Percentiles rank a stretch among this genome's conserved stretches.
Evolutionary conservation across 2,888 invertebrate species (phyloP).

Genomic region (Lepidonotus clava): DNA sequence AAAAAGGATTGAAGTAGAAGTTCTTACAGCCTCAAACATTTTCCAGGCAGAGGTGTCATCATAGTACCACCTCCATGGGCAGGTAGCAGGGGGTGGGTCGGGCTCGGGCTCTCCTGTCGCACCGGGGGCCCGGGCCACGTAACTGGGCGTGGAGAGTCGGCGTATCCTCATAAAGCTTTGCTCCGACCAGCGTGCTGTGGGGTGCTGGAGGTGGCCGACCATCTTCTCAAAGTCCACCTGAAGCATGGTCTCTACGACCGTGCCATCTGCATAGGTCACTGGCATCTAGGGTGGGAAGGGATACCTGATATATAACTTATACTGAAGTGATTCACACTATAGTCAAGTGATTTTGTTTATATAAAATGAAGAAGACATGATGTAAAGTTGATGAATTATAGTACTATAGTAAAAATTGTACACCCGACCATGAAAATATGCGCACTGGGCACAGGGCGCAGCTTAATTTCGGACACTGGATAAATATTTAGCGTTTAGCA

Average conservation of each 20-base stretch:
- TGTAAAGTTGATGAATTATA: too few relatives aligned
- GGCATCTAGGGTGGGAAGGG: conserved; percentile 31
- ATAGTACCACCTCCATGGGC: conserved; percentile 52
- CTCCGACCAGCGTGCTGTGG: background rate
- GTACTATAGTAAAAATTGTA: too few relatives aligned
- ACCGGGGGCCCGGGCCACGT: background rate
- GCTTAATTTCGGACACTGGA: too few relatives aligned
- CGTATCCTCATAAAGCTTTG: background rate
- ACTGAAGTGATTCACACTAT: too few relatives aligned
- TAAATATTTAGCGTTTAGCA: too few relatives aligned
- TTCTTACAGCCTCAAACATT: conserved; percentile 29
- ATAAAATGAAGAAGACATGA: too few relatives aligned
- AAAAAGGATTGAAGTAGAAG: too few relatives aligned
- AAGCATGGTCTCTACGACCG: background rate
- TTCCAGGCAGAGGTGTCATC: background rate
- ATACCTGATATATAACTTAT: too few relatives aligned
- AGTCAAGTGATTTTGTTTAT: too few relatives aligned
- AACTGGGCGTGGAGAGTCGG: conserved; percentile 45
- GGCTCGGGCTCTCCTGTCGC: background rate
- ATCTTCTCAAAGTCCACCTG: conserved; percentile 12
- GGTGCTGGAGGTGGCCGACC: conserved; percentile 20
- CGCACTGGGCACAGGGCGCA: too few relatives aligned
- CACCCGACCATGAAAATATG: too few relatives aligned
- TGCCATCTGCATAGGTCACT: conserved; percentile 3
- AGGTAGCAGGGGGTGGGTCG: background rate